A percentile compares a stretch with the other conserved stretches of the same genome.
Conservation (phyloP, 2,797 vertebrate genomes). For the Chiloscyllium punctatum region DNA sequence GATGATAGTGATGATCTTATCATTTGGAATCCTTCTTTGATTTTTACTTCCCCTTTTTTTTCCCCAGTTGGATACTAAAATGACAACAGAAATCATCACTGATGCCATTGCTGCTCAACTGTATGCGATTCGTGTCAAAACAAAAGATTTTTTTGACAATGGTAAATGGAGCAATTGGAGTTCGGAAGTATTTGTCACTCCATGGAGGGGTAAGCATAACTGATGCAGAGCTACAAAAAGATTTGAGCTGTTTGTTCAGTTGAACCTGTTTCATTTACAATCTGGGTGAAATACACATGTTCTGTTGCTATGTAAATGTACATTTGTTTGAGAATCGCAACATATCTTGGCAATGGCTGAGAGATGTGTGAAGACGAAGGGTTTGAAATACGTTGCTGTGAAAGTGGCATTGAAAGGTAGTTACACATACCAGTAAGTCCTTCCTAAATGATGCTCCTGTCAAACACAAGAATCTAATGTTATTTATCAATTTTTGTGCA, state of each 20-base stretch:
- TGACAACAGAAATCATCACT: not conserved
- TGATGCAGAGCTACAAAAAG: not conserved
- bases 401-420: not conserved
- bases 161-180: conserved; percentile 35
- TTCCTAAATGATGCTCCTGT: not conserved
- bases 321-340: not conserved
- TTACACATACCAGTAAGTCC: not conserved
- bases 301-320: no score
- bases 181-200: not conserved
- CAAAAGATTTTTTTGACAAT: not conserved
- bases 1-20: not conserved
- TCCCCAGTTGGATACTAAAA: conserved; percentile 1
- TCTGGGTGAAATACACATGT: no score
- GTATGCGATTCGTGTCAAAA: conserved; percentile 20
- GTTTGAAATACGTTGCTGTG: not conserved
- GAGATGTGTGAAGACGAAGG: not conserved
- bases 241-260: not conserved
- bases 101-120: conserved; percentile 11
- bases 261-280: not conserved
- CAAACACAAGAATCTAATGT: not conserved
- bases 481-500: not conserved
- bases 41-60: not conserved
- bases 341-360: not conserved
- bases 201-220: conserved; percentile 13
- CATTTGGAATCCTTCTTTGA: not conserved